Conservation (phyloP, 2,113 vertebrate genomes). For the Callaeas wilsoni region DNA sequence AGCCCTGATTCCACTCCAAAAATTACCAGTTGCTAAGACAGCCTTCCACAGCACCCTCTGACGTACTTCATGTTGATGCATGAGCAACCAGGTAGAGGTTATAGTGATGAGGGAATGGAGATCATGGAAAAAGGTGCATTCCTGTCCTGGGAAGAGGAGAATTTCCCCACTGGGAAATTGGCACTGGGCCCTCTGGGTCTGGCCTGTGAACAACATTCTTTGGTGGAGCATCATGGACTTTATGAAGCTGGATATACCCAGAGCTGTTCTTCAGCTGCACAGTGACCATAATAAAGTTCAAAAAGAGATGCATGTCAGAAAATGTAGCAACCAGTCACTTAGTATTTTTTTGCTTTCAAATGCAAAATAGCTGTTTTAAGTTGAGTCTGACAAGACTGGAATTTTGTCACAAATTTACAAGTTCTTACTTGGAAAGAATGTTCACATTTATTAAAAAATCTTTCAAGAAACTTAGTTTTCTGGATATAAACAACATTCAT, state of each 20-base stretch:
- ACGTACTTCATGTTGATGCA: accelerated
- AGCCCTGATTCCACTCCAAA: neutral
- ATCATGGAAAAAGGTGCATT: neutral
- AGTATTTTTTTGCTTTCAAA: neutral
- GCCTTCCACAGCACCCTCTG: neutral
- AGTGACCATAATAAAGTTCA: neutral
- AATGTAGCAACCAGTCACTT: neutral
- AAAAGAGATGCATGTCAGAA: neutral
- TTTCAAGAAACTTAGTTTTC: neutral
- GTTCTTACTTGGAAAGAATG: neutral
- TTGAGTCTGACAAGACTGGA: neutral
- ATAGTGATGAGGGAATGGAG: neutral
- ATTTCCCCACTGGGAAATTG: neutral
- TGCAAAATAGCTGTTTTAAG: neutral
- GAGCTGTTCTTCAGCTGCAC: neutral
- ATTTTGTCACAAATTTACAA: neutral
- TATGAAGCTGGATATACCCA: neutral
- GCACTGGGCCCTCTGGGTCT: neutral
- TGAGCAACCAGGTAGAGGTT: neutral
- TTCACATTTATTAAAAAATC: neutral
- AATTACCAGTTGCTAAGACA: neutral
- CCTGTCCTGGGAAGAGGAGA: neutral
- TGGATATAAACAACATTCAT: neutral
- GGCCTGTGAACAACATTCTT: neutral
- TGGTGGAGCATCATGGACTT: neutral